phyloP scores from a whole-genome alignment of 2,888 invertebrate genomes.

The Helicoverpa assulta region DNA sequence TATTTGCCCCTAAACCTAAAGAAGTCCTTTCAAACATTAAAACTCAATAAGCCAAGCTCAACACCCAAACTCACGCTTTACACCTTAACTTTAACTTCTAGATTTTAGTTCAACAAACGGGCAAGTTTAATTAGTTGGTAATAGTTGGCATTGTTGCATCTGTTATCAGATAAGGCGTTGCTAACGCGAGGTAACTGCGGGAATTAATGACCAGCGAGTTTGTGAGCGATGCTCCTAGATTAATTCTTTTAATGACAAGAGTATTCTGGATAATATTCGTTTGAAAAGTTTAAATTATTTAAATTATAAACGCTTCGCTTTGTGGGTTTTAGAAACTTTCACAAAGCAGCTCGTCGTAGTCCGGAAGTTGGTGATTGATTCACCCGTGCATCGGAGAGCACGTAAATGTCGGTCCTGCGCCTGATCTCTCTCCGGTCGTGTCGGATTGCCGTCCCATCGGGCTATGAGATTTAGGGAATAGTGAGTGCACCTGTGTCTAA shows the following conservation, averaged over 20 bases:
- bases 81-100: neutral
- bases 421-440: too few relatives aligned
- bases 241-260: conserved; percentile 11
- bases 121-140: conserved; percentile 47
- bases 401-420: too few relatives aligned
- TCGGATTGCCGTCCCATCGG: too few relatives aligned
- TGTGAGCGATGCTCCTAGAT: conserved; percentile 25
- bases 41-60: neutral
- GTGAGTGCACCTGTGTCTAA: too few relatives aligned
- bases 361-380: too few relatives aligned
- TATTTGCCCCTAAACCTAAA: too few relatives aligned
- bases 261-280: conserved; percentile 23
- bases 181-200: conserved; percentile 21
- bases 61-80: conserved; percentile 2
- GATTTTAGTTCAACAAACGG: neutral
- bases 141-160: conserved; percentile 41
- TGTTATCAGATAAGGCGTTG: conserved; percentile 38
- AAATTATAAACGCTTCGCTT: too few relatives aligned
- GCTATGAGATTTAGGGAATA: too few relatives aligned
- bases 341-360: too few relatives aligned
- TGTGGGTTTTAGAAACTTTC: too few relatives aligned
- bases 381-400: too few relatives aligned
- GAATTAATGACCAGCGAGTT: conserved; percentile 37
- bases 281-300: neutral
- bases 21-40: neutral